These are phyloP conservation scores for Steromphala cineraria DNA, from an alignment of 2,888 invertebrate genomes.

Conservation along the genomic window DNA sequence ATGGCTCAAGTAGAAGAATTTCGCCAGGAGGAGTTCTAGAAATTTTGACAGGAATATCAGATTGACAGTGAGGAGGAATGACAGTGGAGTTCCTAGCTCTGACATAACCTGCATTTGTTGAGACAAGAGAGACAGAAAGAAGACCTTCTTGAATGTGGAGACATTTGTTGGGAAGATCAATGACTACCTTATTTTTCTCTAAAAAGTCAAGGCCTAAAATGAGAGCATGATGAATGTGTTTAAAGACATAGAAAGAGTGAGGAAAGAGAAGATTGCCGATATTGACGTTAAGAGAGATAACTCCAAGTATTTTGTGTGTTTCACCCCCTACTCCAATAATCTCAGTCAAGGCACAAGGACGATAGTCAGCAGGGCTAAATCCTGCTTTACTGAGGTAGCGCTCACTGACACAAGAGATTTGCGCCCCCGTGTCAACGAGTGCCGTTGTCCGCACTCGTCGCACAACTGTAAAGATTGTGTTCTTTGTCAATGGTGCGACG, in stretches of 20 bases:
- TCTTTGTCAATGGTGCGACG: not conserved
- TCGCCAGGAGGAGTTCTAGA: not conserved
- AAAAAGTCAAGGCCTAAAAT: not conserved
- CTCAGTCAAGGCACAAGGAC: too few relatives aligned
- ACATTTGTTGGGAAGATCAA: not conserved
- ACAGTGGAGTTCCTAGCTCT: not conserved
- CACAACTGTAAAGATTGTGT: not conserved
- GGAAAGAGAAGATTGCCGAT: not conserved
- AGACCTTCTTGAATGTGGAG: not conserved
- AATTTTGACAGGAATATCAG: not conserved
- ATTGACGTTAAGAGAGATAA: not conserved
- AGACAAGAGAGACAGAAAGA: not conserved
- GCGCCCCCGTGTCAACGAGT: not conserved
- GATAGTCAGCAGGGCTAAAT: not conserved
- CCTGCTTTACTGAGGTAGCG: not conserved
- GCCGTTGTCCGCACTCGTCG: not conserved
- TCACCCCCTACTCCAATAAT: too few relatives aligned
- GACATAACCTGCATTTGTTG: not conserved
- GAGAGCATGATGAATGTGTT: not conserved
- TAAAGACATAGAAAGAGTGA: slow-evolving; percentile 7
- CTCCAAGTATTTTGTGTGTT: too few relatives aligned
- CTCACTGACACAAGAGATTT: too few relatives aligned
- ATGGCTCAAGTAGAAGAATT: too few relatives aligned
- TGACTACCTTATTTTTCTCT: not conserved
- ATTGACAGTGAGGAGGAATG: not conserved